These are phyloP conservation scores for Aramus guarauna DNA, from an alignment of 2,113 vertebrate species.

Conservation along the genomic window DNA sequence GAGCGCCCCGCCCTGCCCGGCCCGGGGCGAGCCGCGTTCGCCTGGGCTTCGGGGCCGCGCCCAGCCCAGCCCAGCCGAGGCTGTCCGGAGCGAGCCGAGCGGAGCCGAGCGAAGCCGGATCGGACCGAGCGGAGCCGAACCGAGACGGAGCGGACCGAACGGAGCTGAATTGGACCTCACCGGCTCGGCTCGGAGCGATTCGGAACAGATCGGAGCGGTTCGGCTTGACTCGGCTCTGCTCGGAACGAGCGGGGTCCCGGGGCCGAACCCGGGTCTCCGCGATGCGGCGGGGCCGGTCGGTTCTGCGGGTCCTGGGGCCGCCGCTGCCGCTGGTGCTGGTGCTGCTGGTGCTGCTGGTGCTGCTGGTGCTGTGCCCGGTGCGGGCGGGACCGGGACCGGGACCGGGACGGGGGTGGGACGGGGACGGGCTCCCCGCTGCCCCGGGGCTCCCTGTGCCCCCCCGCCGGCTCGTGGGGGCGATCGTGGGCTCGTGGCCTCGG, in stretches of 20 bases:
- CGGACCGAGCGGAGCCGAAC: background rate
- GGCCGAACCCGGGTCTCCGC: background rate
- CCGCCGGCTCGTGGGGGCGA: no score
- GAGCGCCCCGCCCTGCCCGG: background rate
- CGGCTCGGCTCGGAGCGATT: background rate
- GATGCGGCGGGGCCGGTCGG: background rate
- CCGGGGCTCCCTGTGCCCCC: no score
- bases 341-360: background rate
- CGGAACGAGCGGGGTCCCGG: background rate
- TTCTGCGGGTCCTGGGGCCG: background rate
- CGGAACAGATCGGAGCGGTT: background rate
- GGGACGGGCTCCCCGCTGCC: background rate
- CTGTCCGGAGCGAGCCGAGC: background rate
- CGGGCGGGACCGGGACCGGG: background rate
- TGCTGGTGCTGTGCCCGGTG: background rate
- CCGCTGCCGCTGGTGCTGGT: background rate
- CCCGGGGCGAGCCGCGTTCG: background rate
- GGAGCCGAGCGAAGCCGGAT: background rate
- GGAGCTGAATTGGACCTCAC: background rate
- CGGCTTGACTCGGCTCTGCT: background rate
- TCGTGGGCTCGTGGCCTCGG: no score
- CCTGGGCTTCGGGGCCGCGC: background rate
- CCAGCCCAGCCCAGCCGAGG: background rate
- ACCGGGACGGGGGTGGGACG: fast-evolving
- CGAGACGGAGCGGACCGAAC: background rate